A percentile compares a stretch with the other conserved stretches of the same genome.
Conservation (phyloP, 2,797 vertebrate genomes). For the Anguilla pacifica region DNA sequence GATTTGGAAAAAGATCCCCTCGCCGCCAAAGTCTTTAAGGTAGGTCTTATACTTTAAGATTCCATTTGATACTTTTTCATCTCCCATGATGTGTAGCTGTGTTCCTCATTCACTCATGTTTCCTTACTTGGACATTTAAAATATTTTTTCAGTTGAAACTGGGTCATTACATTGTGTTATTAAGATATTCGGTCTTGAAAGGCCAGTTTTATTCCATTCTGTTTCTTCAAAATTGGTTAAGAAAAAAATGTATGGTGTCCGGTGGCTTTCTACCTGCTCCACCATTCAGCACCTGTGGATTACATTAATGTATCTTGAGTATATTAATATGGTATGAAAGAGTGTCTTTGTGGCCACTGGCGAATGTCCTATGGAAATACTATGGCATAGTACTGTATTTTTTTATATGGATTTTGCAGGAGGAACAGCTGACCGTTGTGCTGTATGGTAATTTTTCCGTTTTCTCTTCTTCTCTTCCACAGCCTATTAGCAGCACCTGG, state of each 20-base stretch:
- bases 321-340: background rate
- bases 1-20: slow-evolving; percentile 99
- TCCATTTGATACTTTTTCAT: background rate
- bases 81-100: slow-evolving; percentile 25
- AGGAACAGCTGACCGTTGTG: background rate
- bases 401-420: background rate
- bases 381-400: background rate
- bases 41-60: slow-evolving; percentile 59
- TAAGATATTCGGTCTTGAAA: background rate
- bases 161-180: background rate
- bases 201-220: background rate
- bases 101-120: background rate
- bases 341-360: background rate
- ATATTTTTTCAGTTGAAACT: background rate
- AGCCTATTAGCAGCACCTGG: slow-evolving; percentile 99
- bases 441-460: background rate
- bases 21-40: slow-evolving; percentile 99
- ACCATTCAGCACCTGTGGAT: background rate
- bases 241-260: background rate
- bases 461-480: background rate
- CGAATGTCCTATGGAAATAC: background rate
- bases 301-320: background rate
- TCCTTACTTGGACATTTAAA: too few relatives aligned
- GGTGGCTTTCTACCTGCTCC: background rate
- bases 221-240: background rate